phyloP scores from a whole-genome alignment of 1,140 invertebrate genomes.

The Neodiprion fabricii region DNA sequence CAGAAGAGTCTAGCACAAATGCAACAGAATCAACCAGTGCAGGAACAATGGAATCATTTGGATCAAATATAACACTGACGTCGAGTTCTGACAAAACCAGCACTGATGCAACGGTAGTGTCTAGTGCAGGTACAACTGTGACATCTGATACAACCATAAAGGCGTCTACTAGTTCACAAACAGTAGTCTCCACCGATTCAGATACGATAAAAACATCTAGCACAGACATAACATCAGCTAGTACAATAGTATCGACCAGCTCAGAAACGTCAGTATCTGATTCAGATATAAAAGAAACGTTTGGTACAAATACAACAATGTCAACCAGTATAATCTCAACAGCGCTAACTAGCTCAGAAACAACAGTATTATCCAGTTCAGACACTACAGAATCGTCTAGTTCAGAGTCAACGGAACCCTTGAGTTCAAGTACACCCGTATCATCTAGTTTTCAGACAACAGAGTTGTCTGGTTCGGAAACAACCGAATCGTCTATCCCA shows the following conservation, averaged over 20 bases:
- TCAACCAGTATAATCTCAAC: conserved; percentile 24
- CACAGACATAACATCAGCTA: conserved; percentile 10
- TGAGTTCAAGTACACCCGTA: conserved; percentile 15
- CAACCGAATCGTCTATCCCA: conserved; percentile 32
- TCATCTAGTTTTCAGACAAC: conserved; percentile 1
- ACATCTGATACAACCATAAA: no score
- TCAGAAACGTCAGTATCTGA: conserved; percentile 25
- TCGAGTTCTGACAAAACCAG: not conserved
- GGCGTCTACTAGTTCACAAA: no score
- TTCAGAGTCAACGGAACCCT: conserved; percentile 26
- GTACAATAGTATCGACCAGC: not conserved
- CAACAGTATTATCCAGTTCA: no score
- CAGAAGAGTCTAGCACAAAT: conserved; percentile 20
- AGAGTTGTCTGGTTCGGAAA: conserved; percentile 9
- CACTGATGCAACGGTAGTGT: no score
- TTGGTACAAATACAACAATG: conserved; percentile 18
- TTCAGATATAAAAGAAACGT: conserved; percentile 5
- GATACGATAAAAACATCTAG: conserved; percentile 23
- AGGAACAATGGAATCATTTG: conserved; percentile 23
- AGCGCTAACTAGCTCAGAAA: not conserved
- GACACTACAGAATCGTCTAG: conserved; percentile 2
- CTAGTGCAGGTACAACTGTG: no score
- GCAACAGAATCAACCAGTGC: conserved; percentile 6
- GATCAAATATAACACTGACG: conserved; percentile 24
- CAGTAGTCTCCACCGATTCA: conserved; percentile 21